These are phyloP conservation scores for Cinclus cinclus DNA, from an alignment of 2,113 vertebrate genomes.

Conservation along the genomic window DNA sequence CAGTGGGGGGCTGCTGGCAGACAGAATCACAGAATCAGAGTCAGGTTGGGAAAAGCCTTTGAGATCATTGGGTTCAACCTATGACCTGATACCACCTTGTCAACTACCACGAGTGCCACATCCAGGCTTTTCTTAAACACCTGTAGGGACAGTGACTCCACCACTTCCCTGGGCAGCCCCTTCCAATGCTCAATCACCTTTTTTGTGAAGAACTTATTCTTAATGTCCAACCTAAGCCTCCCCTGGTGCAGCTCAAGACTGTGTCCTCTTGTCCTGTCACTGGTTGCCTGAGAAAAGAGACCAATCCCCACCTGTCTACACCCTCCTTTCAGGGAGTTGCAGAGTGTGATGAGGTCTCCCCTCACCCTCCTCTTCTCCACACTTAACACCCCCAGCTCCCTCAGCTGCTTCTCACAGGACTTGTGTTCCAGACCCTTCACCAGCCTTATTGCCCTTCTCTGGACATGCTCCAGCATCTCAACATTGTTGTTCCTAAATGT, in stretches of 20 bases:
- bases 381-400: background rate
- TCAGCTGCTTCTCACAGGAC: background rate
- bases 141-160: background rate
- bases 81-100: background rate
- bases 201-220: background rate
- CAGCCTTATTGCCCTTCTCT: background rate
- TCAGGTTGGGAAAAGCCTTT: background rate
- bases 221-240: background rate
- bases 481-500: background rate
- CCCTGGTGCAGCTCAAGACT: background rate
- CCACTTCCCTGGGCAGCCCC: background rate
- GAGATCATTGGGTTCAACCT: background rate
- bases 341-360: background rate
- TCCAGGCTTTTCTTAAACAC: background rate
- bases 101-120: background rate
- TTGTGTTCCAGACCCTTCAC: background rate
- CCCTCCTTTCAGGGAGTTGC: background rate
- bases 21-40: background rate
- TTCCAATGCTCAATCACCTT: accelerated
- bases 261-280: background rate
- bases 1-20: background rate
- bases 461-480: background rate
- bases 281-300: background rate
- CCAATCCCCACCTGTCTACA: accelerated
- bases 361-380: background rate